phyloP scores from a whole-genome alignment of 2,888 invertebrate species.

The Odontocolon sp. region DNA sequence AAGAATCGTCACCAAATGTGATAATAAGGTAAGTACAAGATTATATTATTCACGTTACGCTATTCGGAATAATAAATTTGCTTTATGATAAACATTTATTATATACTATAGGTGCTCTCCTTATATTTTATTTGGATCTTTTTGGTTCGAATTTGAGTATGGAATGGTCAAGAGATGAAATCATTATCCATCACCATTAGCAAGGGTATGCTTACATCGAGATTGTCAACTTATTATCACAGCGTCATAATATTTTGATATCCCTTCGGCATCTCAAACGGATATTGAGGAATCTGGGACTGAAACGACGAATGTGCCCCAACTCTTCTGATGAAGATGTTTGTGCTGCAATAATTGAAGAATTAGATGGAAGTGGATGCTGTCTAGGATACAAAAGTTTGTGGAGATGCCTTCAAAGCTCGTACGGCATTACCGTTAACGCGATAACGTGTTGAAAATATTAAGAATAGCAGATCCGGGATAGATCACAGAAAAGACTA shows the following conservation, averaged over 20 bases:
- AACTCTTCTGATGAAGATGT: not conserved
- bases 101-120: too few relatives aligned
- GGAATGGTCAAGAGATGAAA: too few relatives aligned
- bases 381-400: constrained; percentile 39
- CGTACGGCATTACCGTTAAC: not conserved
- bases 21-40: too few relatives aligned
- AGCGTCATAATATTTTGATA: constrained; percentile 11
- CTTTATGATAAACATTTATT: too few relatives aligned
- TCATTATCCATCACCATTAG: too few relatives aligned
- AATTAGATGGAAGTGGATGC: constrained; percentile 23
- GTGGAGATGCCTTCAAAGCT: constrained; percentile 9
- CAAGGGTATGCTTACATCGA: not conserved
- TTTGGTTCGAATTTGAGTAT: too few relatives aligned
- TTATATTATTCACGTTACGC: too few relatives aligned
- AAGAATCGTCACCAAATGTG: too few relatives aligned
- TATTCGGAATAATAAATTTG: too few relatives aligned
- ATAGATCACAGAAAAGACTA: constrained; percentile 11
- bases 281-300: not conserved
- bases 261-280: constrained; percentile 22
- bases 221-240: not conserved
- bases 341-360: constrained; percentile 27
- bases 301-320: not conserved
- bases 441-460: constrained; percentile 15
- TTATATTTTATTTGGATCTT: too few relatives aligned
- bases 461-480: constrained; percentile 23